Evolutionary conservation across 1,140 invertebrate genomes (phyloP), one percentile per base, ranked within the genome.

Genomic region (Drosophila obscura): DNA sequence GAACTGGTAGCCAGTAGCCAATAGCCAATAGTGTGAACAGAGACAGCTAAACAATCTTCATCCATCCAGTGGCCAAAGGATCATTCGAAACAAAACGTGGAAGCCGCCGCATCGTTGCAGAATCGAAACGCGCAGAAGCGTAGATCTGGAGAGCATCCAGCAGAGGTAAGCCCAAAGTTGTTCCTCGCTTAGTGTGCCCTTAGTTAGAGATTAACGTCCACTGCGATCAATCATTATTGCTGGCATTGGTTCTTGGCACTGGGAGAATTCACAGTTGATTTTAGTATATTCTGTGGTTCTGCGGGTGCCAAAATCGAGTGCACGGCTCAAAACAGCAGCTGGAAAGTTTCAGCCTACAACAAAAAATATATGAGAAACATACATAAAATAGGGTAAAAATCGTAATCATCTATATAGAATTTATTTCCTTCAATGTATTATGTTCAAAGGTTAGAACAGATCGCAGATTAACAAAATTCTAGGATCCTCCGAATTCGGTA

Each of bases 261-360:
- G 90, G 90, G 90, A 91, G 90, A 91, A 91, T 91, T 91, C 90
- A 91, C 90, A 91, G 90, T 91, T 80, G 80, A 66, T 75, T 87
- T 73, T 13, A 53, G 31, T 60, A 72, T 67, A 87, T 68, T 91
- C 90, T 91, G 90, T 91, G 90, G 90, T 90, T 91, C 90, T 91
- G 91, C 90, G 85, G 84, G 90, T 91, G 90, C 88, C 90, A 91
- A 91, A 90, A 67, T 66, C 69, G 55, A 91, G 80, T 66, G 56
- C 44, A 35, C 15, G 24, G 62, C 62, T 6, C 15, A 22, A 46
- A 50, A 35, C 65, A 62, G 39, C 64, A 46, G 4, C 44, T 13
- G 11, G 6, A 22, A 58, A 44, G 46, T 1, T 48, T n/a, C 7
- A 67, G 49, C 35, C 4, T 24, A 19, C 19, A 19, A 19, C 0